phyloP scores from a whole-genome alignment of 23 tunicate species.

The Pegea sp. region DNA sequence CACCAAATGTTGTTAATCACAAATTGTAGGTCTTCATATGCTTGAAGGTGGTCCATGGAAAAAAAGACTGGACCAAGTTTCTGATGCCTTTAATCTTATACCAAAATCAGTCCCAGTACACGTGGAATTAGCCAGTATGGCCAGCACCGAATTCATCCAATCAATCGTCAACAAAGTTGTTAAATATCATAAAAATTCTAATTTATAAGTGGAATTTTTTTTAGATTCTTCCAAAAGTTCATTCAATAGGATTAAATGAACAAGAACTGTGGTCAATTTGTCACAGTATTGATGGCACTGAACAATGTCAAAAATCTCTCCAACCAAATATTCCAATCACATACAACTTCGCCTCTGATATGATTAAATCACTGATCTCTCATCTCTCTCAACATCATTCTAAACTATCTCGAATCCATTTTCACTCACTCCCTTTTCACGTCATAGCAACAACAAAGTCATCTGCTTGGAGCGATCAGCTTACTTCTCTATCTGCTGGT shows the following conservation, averaged over 20 bases:
- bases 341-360: slow-evolving; percentile 30
- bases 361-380: slow-evolving; percentile 11
- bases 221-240: slow-evolving; percentile 31
- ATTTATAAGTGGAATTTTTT: slow-evolving; percentile 1
- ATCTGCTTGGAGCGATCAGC: slow-evolving; percentile 37
- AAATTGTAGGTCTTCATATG: slow-evolving; percentile 46
- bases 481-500: slow-evolving; percentile 51
- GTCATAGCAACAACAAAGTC: slow-evolving; percentile 6
- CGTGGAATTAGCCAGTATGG: slow-evolving; percentile 85
- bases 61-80: slow-evolving; percentile 21
- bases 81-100: slow-evolving; percentile 7
- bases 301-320: slow-evolving; percentile 6
- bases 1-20: too few relatives aligned
- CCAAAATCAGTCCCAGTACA: slow-evolving; percentile 33
- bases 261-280: slow-evolving; percentile 84
- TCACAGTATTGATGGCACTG: slow-evolving; percentile 29
- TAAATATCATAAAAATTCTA: not conserved
- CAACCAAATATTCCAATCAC: slow-evolving; percentile 25
- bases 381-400: slow-evolving; percentile 4
- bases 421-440: slow-evolving; percentile 69
- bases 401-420: slow-evolving; percentile 42
- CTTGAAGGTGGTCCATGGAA: slow-evolving; percentile 39
- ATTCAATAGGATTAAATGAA: slow-evolving; percentile 78
- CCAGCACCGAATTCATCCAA: slow-evolving; percentile 16
- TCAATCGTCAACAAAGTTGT: slow-evolving; percentile 11